These are phyloP conservation scores for Kudoa iwatai DNA, from an alignment of 30 jellyfish, hydroid and myxozoan species.

Conservation along the genomic window DNA sequence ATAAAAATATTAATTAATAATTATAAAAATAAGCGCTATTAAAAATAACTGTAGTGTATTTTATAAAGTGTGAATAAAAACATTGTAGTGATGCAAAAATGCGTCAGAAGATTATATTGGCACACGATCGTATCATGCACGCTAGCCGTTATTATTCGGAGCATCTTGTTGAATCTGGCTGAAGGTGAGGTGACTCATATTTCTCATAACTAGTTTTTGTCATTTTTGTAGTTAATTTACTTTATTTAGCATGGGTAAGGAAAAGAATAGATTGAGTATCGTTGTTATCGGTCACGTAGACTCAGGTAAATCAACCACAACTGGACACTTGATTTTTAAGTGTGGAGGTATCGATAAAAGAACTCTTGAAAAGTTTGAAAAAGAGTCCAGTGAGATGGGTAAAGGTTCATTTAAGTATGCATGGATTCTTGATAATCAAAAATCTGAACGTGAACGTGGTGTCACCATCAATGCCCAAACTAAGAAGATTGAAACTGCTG, in stretches of 20 bases:
- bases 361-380: slow-evolving; percentile 66
- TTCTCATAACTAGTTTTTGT: no score
- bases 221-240: no score
- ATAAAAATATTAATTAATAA: no score
- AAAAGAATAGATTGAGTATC: slow-evolving; percentile 23
- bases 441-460: slow-evolving; percentile 96
- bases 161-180: no score
- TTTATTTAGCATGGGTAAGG: slow-evolving; percentile 1
- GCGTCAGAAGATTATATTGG: no score
- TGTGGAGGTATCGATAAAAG: slow-evolving; percentile 96
- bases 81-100: no score
- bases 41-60: no score
- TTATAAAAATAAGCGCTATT: no score
- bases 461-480: slow-evolving; percentile 62
- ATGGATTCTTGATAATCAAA: slow-evolving; percentile 74
- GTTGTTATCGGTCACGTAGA: slow-evolving; percentile 97
- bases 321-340: slow-evolving; percentile 72
- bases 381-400: slow-evolving; percentile 86
- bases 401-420: slow-evolving; percentile 90
- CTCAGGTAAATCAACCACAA: slow-evolving; percentile 81
- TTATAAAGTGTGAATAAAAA: no score
- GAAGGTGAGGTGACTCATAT: no score
- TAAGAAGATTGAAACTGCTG: slow-evolving; percentile 28
- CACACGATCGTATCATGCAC: no score
- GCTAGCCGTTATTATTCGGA: no score